These are phyloP conservation scores for Anoplius nigerrimus DNA, from an alignment of 2,888 invertebrate species.

Conservation along the genomic window DNA sequence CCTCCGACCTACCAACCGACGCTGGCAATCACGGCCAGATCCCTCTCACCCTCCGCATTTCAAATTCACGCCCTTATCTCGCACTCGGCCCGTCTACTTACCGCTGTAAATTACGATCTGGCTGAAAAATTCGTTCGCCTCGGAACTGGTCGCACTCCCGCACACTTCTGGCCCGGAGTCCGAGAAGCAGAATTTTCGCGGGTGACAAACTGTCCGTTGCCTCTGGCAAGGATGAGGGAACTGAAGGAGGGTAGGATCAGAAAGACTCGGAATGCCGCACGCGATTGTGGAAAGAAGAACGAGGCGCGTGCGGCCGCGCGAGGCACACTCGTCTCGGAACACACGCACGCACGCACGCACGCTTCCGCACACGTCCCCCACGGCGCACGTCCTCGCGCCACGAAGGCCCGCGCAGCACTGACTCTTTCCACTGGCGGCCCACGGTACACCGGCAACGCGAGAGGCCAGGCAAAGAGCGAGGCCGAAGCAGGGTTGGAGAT, in stretches of 20 bases:
- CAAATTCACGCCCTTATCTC: no score
- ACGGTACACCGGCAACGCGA: slow-evolving; percentile 41
- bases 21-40: no score
- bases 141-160: no score
- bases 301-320: not conserved
- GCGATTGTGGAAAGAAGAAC: slow-evolving; percentile 18
- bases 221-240: not conserved
- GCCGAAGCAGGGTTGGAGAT: slow-evolving; percentile 4
- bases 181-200: no score
- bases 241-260: not conserved
- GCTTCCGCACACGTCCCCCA: slow-evolving; percentile 10
- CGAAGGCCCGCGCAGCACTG: slow-evolving; percentile 72
- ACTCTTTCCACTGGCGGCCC: slow-evolving; percentile 57
- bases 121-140: no score
- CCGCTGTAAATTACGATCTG: no score
- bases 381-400: slow-evolving; percentile 63
- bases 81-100: no score
- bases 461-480: slow-evolving; percentile 18
- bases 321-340: not conserved
- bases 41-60: no score
- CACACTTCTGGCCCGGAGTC: no score
- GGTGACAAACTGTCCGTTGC: no score
- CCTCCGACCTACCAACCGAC: no score
- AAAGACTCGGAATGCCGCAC: slow-evolving; percentile 18
- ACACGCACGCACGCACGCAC: slow-evolving; percentile 12